Percentiles rank a stretch among this genome's conserved stretches.
Conservation (phyloP, 2,888 invertebrate genomes). For the Andricus quercusramuli region DNA sequence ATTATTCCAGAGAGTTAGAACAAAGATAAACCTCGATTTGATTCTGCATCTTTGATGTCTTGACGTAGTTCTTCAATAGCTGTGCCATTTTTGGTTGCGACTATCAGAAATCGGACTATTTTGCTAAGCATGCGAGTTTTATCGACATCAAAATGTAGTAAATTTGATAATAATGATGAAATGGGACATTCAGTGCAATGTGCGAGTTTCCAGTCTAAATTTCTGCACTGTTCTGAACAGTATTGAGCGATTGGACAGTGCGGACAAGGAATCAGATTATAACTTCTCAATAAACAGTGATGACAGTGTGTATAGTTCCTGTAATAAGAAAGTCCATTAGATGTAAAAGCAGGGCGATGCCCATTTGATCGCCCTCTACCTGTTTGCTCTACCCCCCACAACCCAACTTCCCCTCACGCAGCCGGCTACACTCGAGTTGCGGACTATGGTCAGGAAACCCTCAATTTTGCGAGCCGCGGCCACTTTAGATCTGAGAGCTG, state of each 20-base stretch:
- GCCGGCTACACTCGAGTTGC: no score
- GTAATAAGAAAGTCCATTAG: constrained; percentile 2
- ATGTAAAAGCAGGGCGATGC: background rate
- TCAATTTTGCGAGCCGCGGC: no score
- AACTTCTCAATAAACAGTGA: constrained; percentile 71
- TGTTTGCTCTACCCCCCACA: no score
- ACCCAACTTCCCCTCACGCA: no score
- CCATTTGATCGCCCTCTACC: no score
- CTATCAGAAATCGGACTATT: constrained; percentile 72
- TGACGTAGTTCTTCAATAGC: constrained; percentile 67
- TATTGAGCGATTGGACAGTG: constrained; percentile 73
- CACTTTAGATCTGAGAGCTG: no score
- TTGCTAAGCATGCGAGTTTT: constrained; percentile 74
- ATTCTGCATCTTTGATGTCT: constrained; percentile 69
- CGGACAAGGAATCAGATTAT: constrained; percentile 73
- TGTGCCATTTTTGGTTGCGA: constrained; percentile 69
- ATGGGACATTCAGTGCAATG: constrained; percentile 72
- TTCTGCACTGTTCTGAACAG: constrained; percentile 72
- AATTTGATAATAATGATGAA: constrained; percentile 65
- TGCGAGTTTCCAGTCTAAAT: constrained; percentile 67
- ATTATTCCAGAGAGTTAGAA: background rate
- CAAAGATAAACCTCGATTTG: constrained; percentile 70
- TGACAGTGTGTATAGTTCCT: constrained; percentile 76
- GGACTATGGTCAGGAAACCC: no score
- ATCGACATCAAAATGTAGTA: constrained; percentile 72